Conservation (phyloP, 1,140 invertebrate genomes). For the Cyclina sinensis region DNA sequence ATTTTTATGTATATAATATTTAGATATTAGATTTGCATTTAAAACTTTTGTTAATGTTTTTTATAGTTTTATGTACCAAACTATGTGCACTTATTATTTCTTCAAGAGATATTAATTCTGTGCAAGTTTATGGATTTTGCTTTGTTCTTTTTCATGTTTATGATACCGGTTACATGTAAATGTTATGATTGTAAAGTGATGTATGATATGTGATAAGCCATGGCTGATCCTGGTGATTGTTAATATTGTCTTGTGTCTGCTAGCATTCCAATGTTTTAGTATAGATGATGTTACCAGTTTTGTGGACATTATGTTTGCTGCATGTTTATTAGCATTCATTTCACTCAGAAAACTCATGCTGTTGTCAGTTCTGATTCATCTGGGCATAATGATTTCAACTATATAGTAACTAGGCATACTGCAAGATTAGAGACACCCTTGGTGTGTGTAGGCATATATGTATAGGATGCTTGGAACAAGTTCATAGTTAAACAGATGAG, state of each 20-base stretch:
- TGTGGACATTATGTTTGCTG: too few relatives aligned
- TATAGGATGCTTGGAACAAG: too few relatives aligned
- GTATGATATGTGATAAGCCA: not conserved
- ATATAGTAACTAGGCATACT: too few relatives aligned
- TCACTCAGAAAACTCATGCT: too few relatives aligned
- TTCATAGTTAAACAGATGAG: too few relatives aligned
- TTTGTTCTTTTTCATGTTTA: not conserved
- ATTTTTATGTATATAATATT: not conserved
- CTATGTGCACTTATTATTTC: conserved; percentile 18
- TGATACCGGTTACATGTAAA: not conserved
- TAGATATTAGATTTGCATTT: not conserved
- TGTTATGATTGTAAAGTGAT: not conserved
- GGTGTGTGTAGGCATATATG: too few relatives aligned
- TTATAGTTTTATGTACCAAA: conserved; percentile 2
- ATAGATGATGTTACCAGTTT: too few relatives aligned
- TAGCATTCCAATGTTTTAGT: conserved; percentile 10
- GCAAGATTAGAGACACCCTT: too few relatives aligned
- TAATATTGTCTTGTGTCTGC: not conserved
- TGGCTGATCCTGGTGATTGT: not conserved
- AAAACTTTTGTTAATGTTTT: not conserved
- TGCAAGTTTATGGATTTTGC: not conserved
- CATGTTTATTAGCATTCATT: too few relatives aligned
- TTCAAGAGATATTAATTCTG: conserved; percentile 4
- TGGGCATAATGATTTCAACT: too few relatives aligned
- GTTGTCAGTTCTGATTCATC: too few relatives aligned